Evolutionary conservation across 1,140 invertebrate genomes (phyloP), one percentile per base, ranked within the genome.

Genomic region (Neotoxoptera formosana): DNA sequence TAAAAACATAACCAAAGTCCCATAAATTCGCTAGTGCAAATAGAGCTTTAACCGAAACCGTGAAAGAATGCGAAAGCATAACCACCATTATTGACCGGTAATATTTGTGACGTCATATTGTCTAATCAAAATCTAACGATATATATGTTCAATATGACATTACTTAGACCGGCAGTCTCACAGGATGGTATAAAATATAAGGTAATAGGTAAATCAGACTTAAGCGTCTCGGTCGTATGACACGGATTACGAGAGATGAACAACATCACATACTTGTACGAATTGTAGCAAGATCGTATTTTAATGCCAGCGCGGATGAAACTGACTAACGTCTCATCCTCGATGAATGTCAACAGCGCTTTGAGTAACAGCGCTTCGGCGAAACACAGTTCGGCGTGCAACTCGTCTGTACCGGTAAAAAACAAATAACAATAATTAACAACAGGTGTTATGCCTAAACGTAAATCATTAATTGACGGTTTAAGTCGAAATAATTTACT

Each of bases 331-430:
- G 98, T 99, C 95, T 99, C 99, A 95, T 99, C 98, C 95, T 99
- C 98, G 94, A 99, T 97, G 95, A 99, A 98, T 23, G 98, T 98
- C 76, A 99, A 96, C 94, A 99, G 96, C 4, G 99, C 98, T 94
- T 98, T 97, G 41, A 99, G 95, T 48, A 99, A 95, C 20, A 99
- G 96, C 67, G 97, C 97, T 95, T 99, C 99, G 30, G 99, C 98
- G 95, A 98, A 98, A 95, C 98, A 98, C 47, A 99, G 95, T 95
- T 99, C 99, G 6, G 99, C 99, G 96, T 99, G 99, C 36, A 98
- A 97, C 96, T 99, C 98, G 95, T 97, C 96, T 97, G 96, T 45
- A 94, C 93, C 2, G 60, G 30, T 9, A 88, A 34, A 9, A 48
- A n/a, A 41, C 41, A 67, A 88, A 21, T 53, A 34, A 88, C 51